Evolutionary conservation across 1,140 invertebrate genomes (phyloP).

Genomic region (Panagrolaimus sp.): DNA sequence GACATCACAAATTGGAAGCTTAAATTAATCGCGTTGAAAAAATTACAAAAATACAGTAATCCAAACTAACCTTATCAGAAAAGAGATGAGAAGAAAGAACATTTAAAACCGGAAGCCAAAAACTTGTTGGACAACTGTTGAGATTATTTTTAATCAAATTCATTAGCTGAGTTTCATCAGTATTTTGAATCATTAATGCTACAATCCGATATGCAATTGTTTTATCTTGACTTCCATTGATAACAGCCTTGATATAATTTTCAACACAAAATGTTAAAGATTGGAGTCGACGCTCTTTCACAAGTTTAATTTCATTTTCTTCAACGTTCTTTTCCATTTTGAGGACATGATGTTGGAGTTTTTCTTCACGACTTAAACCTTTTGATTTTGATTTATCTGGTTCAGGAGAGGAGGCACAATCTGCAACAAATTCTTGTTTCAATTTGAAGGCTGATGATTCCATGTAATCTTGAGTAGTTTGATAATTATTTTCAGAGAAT

Average conservation of each 20-base stretch:
- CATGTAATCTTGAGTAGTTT: background rate
- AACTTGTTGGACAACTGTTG: background rate
- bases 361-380: background rate
- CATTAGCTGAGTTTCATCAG: slow-evolving; percentile 18
- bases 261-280: background rate
- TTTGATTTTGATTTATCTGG: background rate
- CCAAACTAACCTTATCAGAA: background rate
- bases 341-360: background rate
- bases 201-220: slow-evolving; percentile 16
- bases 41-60: no score
- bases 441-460: background rate
- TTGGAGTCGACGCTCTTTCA: background rate
- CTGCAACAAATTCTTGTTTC: background rate
- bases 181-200: slow-evolving; percentile 22
- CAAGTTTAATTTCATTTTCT: background rate
- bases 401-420: background rate
- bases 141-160: background rate
- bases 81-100: background rate
- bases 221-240: background rate
- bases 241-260: slow-evolving; percentile 18
- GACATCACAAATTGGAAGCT: background rate
- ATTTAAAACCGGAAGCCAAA: slow-evolving; percentile 5
- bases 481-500: background rate
- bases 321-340: background rate
- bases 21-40: no score